Evolutionary conservation across 2,888 invertebrate genomes (phyloP).

Genomic region (Baronia brevicornis): DNA sequence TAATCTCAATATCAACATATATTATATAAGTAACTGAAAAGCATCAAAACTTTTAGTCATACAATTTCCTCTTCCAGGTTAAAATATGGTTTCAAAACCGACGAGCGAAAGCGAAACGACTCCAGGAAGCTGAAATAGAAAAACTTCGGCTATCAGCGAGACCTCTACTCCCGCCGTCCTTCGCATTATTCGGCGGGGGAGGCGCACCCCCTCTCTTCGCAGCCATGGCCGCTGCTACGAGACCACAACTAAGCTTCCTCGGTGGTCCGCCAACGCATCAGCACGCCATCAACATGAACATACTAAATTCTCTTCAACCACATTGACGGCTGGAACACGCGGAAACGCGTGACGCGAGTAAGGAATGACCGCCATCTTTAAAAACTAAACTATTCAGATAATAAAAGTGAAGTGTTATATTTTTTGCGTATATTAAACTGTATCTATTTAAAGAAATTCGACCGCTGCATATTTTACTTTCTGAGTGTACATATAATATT

Average conservation of each 20-base stretch:
- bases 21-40: no score
- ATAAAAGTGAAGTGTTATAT: constrained; percentile 8
- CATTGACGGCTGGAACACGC: constrained; percentile 71
- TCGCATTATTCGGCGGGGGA: constrained; percentile 80
- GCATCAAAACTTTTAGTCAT: no score
- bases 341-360: constrained; percentile 39
- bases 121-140: constrained; percentile 96
- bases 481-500: no score
- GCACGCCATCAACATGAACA: constrained; percentile 73
- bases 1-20: no score
- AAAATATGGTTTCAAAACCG: constrained; percentile 96
- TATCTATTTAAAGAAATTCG: no score
- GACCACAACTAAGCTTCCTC: constrained; percentile 77
- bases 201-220: constrained; percentile 81
- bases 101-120: constrained; percentile 95
- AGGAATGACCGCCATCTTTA: constrained; percentile 45
- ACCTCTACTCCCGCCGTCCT: constrained; percentile 84
- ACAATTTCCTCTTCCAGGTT: constrained; percentile 81
- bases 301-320: constrained; percentile 73
- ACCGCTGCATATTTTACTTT: no score
- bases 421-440: no score
- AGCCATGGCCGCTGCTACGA: constrained; percentile 78
- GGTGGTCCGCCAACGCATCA: constrained; percentile 72
- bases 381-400: constrained; percentile 11
- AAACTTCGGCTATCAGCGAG: constrained; percentile 90